Conservation (phyloP, 2,113 vertebrate genomes). For the Gnathonemus echidnorhynchus region DNA sequence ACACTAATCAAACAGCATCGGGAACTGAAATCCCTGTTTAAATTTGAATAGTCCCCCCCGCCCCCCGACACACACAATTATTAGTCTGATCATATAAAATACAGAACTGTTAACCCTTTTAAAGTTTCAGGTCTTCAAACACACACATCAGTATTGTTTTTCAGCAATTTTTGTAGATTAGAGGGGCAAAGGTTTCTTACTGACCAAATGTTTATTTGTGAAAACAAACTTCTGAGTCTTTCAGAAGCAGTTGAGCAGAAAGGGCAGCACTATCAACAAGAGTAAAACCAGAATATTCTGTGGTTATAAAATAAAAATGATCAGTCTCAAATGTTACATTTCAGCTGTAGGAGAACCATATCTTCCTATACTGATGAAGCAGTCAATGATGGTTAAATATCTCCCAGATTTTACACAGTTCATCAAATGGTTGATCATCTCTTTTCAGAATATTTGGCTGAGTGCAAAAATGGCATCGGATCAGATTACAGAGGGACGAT, state of each 20-base stretch:
- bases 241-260: not conserved
- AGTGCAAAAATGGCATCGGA: conserved; percentile 57
- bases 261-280: not conserved
- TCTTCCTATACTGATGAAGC: not conserved
- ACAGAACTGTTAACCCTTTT: not conserved
- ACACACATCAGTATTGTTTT: not conserved
- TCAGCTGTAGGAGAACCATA: not conserved
- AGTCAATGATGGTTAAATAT: not conserved
- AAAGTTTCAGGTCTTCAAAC: not conserved
- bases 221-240: not conserved
- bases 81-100: not conserved
- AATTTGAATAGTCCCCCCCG: not conserved
- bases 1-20: conserved; percentile 32
- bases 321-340: not conserved
- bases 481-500: conserved; percentile 60
- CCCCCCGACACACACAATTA: not conserved
- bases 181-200: not conserved
- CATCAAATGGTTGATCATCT: not conserved
- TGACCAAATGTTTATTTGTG: not conserved
- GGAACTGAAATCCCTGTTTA: not conserved
- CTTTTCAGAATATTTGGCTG: conserved; percentile 54
- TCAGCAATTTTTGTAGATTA: not conserved
- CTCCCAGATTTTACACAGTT: not conserved
- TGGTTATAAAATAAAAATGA: not conserved
- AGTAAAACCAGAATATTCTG: not conserved